Evolutionary conservation across 2,797 vertebrate genomes (phyloP).

Genomic region (Chelidonichthys spinosus): DNA sequence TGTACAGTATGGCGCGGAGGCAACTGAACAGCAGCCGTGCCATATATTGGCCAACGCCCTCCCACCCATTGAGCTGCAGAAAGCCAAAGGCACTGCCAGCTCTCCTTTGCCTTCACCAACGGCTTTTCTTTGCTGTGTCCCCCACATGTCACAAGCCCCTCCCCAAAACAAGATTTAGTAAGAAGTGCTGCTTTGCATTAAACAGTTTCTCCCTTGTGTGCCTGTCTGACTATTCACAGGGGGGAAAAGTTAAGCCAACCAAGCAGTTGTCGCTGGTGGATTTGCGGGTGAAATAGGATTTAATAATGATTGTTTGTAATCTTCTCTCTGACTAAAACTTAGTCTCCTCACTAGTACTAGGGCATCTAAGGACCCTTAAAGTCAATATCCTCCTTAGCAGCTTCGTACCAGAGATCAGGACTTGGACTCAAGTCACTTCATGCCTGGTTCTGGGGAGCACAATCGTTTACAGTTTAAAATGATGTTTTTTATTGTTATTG

Average conservation of each 20-base stretch:
- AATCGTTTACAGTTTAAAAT: too few species aligned
- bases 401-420: not conserved
- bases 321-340: conserved; percentile 76
- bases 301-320: conserved; percentile 87
- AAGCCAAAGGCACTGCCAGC: conserved; percentile 69
- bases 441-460: too few species aligned
- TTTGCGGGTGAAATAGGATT: conserved; percentile 86
- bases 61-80: conserved; percentile 68
- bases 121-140: conserved; percentile 62
- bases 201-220: conserved; percentile 61
- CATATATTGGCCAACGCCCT: conserved; percentile 69
- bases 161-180: conserved; percentile 80
- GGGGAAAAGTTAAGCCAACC: conserved; percentile 70
- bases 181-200: conserved; percentile 76
- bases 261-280: conserved; percentile 84
- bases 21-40: conserved; percentile 51
- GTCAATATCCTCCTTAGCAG: conserved; percentile 37
- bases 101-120: conserved; percentile 69
- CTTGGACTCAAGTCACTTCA: not conserved
- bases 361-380: conserved; percentile 16
- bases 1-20: conserved; percentile 20
- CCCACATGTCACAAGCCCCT: conserved; percentile 65
- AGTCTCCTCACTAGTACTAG: conserved; percentile 41
- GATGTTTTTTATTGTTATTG: too few species aligned
- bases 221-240: conserved; percentile 39